Conservation (phyloP, 92 coral and sea anemone species). For the Zoanthus sociatus region DNA sequence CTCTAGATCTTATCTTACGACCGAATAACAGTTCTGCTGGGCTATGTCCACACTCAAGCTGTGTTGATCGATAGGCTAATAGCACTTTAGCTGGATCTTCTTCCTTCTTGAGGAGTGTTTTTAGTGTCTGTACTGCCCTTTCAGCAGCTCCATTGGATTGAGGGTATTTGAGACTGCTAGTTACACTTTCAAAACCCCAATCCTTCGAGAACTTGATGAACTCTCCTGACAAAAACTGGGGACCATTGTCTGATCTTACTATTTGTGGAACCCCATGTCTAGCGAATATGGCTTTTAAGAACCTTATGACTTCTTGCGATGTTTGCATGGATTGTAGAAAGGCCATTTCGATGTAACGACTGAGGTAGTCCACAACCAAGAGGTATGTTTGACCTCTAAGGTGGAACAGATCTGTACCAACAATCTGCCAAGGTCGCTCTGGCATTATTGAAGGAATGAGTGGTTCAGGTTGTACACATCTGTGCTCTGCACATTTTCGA, state of each 20-base stretch:
- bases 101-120: no score
- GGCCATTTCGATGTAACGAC: not conserved
- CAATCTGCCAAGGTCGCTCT: constrained; percentile 7
- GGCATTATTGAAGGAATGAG: not conserved
- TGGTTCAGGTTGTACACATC: not conserved
- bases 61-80: no score
- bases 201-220: no score
- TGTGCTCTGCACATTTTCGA: not conserved
- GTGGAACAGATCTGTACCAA: not conserved
- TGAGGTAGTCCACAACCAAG: constrained; percentile 1
- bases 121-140: no score
- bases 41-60: no score
- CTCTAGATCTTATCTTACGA: no score
- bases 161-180: no score
- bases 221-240: no score
- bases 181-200: no score
- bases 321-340: not conserved
- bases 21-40: no score
- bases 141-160: no score
- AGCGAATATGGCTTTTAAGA: not conserved
- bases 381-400: constrained; percentile 1
- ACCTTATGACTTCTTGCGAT: not conserved
- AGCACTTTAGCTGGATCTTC: no score
- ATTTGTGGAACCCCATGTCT: constrained; percentile 1
- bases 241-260: not conserved